Evolutionary conservation across 2,113 vertebrate species (phyloP), one percentile per base, ranked within the genome.

Genomic region (Syrmaticus mikado): DNA sequence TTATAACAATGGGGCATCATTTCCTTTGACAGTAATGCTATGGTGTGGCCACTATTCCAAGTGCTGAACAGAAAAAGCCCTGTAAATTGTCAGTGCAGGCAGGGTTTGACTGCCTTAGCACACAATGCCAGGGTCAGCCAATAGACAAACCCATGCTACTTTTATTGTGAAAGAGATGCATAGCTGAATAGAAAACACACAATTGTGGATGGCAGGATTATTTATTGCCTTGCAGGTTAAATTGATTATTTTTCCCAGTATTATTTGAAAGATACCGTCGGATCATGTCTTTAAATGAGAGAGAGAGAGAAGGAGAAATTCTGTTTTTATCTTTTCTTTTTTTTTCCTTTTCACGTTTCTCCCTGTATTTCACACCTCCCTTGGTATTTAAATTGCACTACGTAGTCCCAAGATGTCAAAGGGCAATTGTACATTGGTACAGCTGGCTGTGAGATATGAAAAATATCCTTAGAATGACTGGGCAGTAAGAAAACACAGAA

Each of bases 301-400:
- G 11, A 52, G 11, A 52, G 13, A 36, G 2, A 40, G 25, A 30
- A 36, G 38, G 1, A 24, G 3, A 27, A 3, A 0, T 8, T 36
- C n/a, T 65, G 5, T 36, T 76, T 89, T 76, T 11, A 15, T 8
- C 4, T 27, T 57, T 66, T 36, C 10, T 78, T 84, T 2, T 7
- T 30, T 66, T 25, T 43, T 41, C 8, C 10, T 7, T 13, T 13
- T 21, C 7, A 8, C 25, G 28, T 41, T 73, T 81, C 18, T 84
- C 11, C 7, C 7, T 43, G 52, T 61, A 36, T 92, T 84, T 89
- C 22, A 4, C 57, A 11, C 22, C 30, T 28, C 40, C 78, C 17
- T 62, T 81, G 24, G 36, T 32, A 24, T 78, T 82, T 70, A 78
- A 88, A 78, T 53, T 92, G 48, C 18, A 24, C 11, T 13, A 22